phyloP scores from a whole-genome alignment of 2,113 vertebrate genomes.

The Oenanthe oenanthe region DNA sequence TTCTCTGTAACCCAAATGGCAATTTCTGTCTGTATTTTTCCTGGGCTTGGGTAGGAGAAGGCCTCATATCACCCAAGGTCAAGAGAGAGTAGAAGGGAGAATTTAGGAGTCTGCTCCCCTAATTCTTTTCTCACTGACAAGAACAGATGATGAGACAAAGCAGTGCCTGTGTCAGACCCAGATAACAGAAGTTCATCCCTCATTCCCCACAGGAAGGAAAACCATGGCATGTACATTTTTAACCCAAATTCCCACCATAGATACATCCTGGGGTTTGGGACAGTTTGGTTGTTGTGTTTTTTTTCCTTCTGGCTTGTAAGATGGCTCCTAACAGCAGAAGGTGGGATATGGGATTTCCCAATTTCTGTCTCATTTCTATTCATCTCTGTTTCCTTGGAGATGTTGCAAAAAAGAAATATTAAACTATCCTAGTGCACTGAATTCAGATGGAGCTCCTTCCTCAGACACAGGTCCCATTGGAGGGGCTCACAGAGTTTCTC shows the following conservation, averaged over 20 bases:
- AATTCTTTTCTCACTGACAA: neutral
- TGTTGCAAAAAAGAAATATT: slow-evolving; percentile 45
- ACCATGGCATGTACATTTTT: neutral
- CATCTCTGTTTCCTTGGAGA: slow-evolving; percentile 41
- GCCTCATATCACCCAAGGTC: neutral
- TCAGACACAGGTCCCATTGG: slow-evolving; percentile 8
- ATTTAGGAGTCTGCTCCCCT: neutral
- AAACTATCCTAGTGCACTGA: slow-evolving; percentile 10
- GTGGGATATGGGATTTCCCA: neutral
- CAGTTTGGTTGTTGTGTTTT: neutral
- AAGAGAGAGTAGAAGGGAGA: neutral
- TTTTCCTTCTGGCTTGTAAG: neutral
- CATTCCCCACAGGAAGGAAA: neutral
- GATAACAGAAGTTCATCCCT: neutral
- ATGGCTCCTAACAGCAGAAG: neutral
- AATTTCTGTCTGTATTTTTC: neutral
- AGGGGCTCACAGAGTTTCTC: neutral
- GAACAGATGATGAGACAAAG: neutral
- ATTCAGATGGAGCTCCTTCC: slow-evolving; percentile 58
- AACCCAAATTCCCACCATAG: neutral
- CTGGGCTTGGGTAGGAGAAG: neutral
- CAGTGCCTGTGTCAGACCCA: neutral
- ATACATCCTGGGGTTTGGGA: neutral
- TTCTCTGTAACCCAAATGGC: neutral
- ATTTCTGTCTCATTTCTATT: slow-evolving; percentile 6